Percentiles rank a stretch among this genome's conserved stretches.
Evolutionary conservation across 2,888 invertebrate genomes (phyloP).

Genomic region (Epinotia bilunana): DNA sequence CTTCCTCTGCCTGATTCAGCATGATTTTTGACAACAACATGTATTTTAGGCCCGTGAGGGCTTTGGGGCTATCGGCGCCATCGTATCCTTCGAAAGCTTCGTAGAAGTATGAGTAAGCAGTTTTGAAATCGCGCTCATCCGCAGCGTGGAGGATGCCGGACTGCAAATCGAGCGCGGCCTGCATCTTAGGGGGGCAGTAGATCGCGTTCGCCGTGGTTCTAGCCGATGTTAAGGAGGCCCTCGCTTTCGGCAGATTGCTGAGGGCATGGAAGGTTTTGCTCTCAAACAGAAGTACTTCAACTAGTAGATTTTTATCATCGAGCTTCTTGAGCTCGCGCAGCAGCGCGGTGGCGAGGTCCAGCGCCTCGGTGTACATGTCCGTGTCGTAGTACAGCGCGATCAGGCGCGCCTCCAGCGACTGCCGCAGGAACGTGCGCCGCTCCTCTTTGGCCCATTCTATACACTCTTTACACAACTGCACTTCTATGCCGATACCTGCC

Average conservation of each 20-base stretch:
- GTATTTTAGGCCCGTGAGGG: conserved; percentile 98
- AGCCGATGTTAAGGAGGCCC: conserved; percentile 98
- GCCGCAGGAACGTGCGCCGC: conserved; percentile 97
- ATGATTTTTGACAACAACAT: conserved; percentile 99
- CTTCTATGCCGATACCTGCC: conserved; percentile 97
- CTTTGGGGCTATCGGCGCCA: conserved; percentile 95
- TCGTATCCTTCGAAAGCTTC: conserved; percentile 99
- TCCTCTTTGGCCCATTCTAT: conserved; percentile 99
- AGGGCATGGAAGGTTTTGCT: conserved; percentile 99
- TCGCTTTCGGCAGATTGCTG: conserved; percentile 97
- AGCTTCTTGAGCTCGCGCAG: conserved; percentile 98
- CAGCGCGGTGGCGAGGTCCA: conserved; percentile 92
- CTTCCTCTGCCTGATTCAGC: conserved; percentile 98
- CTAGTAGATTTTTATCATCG: conserved; percentile 99
- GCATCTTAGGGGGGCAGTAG: conserved; percentile 99
- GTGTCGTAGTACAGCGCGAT: conserved; percentile 98
- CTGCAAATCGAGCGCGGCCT: conserved; percentile 98
- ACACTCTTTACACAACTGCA: conserved; percentile 97
- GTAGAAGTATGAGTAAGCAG: conserved; percentile 99
- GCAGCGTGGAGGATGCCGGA: conserved; percentile 99
- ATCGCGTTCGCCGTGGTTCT: conserved; percentile 99
- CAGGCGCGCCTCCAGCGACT: conserved; percentile 97
- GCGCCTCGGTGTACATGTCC: conserved; percentile 93
- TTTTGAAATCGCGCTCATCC: conserved; percentile 99
- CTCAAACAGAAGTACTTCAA: conserved; percentile 98